Base-by-base conservation (phyloP, 2,888 invertebrate species). In the Catotricha subobsoleta region DNA sequence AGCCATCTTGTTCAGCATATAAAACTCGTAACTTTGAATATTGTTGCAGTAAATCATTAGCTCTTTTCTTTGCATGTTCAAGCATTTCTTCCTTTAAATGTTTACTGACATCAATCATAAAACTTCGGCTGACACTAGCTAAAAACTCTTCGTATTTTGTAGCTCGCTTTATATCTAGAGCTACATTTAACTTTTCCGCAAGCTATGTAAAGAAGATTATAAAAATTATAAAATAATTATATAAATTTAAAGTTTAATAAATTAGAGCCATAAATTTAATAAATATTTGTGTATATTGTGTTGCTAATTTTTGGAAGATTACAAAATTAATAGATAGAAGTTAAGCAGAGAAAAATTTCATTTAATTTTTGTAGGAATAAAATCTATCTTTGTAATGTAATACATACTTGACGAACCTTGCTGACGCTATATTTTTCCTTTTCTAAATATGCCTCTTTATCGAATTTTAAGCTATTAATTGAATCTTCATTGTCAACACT, bases 121-220 rank as follows among this genome's bases (percentile, higher is more conserved):
- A 53, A 25, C 58, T 54, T 48, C 58, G 58, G 44, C 59, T 62
- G 23, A 62, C 47, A 39, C 56, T 59, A 39, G 60, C 62, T 49
- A 62, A 54, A 46, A 62, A 62, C 45, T 62, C 62, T 51, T 62
- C 62, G 45, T 62, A 59, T 40, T 50, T 52, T 47, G 54, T 53
- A 51, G 62, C 60, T 51, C 60, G 60, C 15, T 54, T 52, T 47
- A 51, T 48, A 48, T 62, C 56, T 18, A 48, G 48, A 31, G 59
- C 48, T 3, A 62, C 52, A 36, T 39, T 28, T n/a, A 34, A 9
- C 7, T 13, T 34, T 20, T 34, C 34, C n/a, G 21, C 13, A 4
- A 34, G 34, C 34, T 34, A 30, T 3, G 45, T 25, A n/a, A 13
- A 28, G 8, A n/a, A n/a, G n/a, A n/a, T n/a, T n/a, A n/a, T n/a